phyloP scores from a whole-genome alignment of 2,888 invertebrate genomes.

The Heteropelma amictum region DNA sequence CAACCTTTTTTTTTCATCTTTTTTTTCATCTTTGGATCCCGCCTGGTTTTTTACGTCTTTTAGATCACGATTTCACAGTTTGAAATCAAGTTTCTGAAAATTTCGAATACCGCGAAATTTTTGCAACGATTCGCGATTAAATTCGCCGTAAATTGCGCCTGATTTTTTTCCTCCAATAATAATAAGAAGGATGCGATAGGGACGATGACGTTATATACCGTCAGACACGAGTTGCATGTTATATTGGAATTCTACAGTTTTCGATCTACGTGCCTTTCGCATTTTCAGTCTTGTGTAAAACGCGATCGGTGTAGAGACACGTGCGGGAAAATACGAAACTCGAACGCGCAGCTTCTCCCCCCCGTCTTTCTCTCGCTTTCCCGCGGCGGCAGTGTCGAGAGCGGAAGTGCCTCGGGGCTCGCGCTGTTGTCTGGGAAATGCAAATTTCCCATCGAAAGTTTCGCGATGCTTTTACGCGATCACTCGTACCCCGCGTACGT shows the following conservation, averaged over 20 bases:
- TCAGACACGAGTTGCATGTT: slow-evolving; percentile 32
- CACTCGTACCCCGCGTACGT: not conserved
- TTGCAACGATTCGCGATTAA: too few relatives aligned
- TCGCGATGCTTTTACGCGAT: slow-evolving; percentile 33
- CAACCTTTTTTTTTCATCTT: slow-evolving; percentile 58
- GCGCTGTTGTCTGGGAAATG: slow-evolving; percentile 67
- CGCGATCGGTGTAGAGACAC: slow-evolving; percentile 8
- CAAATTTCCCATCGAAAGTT: slow-evolving; percentile 68
- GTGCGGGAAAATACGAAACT: slow-evolving; percentile 17
- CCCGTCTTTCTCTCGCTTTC: not conserved
- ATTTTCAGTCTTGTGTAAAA: slow-evolving; percentile 24
- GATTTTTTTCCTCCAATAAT: too few relatives aligned
- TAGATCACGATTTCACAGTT: too few relatives aligned
- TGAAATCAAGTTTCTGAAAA: too few relatives aligned
- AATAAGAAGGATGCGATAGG: too few relatives aligned
- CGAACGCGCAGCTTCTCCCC: not conserved
- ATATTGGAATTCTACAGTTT: slow-evolving; percentile 22
- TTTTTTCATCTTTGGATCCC: not conserved
- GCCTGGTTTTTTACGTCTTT: not conserved
- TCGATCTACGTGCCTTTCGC: slow-evolving; percentile 31
- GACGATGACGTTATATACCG: not conserved
- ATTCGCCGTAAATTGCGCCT: too few relatives aligned
- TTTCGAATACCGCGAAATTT: too few relatives aligned
- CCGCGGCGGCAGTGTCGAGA: slow-evolving; percentile 40
- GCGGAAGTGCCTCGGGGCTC: slow-evolving; percentile 52